phyloP scores from a whole-genome alignment of 2,797 vertebrate species.

The Enteromius mattozi region DNA sequence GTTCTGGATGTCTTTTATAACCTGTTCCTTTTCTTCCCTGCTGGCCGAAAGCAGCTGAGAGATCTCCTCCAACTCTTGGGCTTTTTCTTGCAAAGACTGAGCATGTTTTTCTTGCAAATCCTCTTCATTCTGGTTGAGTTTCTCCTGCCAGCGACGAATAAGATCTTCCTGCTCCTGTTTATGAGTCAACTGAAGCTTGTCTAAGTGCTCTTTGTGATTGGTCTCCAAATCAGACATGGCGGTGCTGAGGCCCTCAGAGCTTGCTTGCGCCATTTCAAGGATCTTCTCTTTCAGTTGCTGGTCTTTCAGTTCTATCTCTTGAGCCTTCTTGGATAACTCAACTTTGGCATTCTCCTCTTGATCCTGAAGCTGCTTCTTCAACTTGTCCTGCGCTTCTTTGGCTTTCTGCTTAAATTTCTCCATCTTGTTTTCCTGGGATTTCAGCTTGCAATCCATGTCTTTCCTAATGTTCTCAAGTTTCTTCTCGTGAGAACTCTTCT shows the following conservation, averaged over 20 bases:
- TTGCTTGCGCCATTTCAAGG: constrained; percentile 88
- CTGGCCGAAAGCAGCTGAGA: constrained; percentile 74
- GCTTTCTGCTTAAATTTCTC: constrained; percentile 88
- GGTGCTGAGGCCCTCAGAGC: constrained; percentile 84
- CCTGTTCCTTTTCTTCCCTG: constrained; percentile 79
- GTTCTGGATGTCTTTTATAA: constrained; percentile 70
- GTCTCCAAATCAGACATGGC: constrained; percentile 85
- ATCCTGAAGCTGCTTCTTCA: constrained; percentile 88
- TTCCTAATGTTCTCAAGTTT: constrained; percentile 76
- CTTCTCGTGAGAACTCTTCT: constrained; percentile 77
- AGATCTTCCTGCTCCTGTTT: constrained; percentile 77
- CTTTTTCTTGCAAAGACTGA: constrained; percentile 82
- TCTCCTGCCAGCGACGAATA: constrained; percentile 79
- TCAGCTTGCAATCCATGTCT: constrained; percentile 86
- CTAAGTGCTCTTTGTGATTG: constrained; percentile 87
- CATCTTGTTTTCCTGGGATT: constrained; percentile 87
- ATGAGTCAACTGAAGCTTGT: constrained; percentile 78
- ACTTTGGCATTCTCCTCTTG: constrained; percentile 87
- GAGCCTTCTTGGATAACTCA: constrained; percentile 86
- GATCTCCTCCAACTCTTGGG: constrained; percentile 81
- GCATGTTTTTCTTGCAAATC: constrained; percentile 84
- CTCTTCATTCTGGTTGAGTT: constrained; percentile 81
- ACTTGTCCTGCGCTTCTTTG: constrained; percentile 89
- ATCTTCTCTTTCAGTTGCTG: constrained; percentile 88
- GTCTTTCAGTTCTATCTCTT: constrained; percentile 88